Conservation (phyloP, 1,140 invertebrate species). For the Copidosoma floridanum region DNA sequence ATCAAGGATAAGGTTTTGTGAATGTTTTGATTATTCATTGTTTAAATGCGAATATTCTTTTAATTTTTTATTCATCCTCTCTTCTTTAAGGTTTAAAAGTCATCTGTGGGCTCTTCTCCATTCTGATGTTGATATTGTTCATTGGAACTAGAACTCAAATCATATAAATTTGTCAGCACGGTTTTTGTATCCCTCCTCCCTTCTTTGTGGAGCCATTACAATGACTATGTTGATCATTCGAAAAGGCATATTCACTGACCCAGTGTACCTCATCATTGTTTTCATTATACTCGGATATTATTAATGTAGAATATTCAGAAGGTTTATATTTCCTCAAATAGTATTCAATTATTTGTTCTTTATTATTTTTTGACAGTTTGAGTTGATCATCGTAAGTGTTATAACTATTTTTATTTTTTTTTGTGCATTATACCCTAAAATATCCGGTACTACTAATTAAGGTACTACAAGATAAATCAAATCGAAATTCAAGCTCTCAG, state of each 20-base stretch:
- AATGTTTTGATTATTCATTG: background rate
- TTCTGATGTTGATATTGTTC: background rate
- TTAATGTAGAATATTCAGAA: no score
- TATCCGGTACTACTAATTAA: background rate
- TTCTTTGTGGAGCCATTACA: background rate
- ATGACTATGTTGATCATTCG: background rate
- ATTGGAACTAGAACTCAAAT: no score
- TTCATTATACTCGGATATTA: background rate
- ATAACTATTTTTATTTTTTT: background rate
- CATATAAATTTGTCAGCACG: no score
- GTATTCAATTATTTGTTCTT: background rate
- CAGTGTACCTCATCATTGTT: background rate
- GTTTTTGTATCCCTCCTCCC: background rate
- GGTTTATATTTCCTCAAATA: background rate
- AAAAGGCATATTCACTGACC: background rate
- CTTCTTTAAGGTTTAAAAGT: no score
- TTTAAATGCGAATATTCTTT: no score
- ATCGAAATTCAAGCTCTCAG: background rate
- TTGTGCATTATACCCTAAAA: background rate
- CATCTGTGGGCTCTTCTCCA: background rate
- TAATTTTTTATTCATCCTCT: background rate
- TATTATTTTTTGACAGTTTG: background rate
- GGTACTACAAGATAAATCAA: background rate
- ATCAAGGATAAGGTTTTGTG: background rate
- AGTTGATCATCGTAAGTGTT: background rate